phyloP scores from a whole-genome alignment of 2,113 vertebrate species.

The Psephotus haematonotus region DNA sequence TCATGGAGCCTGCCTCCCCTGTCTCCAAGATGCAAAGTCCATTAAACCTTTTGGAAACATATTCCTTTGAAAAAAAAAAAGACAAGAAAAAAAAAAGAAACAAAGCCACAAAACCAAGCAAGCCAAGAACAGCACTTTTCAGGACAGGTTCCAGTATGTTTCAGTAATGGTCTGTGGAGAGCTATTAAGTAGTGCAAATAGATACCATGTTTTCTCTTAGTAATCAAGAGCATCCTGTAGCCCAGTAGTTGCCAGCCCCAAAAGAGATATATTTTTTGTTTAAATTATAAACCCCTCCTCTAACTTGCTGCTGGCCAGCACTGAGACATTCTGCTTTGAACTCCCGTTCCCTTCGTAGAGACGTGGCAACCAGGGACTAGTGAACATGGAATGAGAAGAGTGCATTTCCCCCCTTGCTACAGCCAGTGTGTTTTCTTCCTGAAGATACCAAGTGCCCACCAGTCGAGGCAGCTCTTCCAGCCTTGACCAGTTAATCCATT shows the following conservation, averaged over 20 bases:
- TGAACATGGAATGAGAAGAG: neutral
- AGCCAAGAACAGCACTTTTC: neutral
- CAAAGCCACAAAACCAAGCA: neutral
- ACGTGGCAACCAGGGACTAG: neutral
- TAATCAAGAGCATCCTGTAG: neutral
- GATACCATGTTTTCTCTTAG: neutral
- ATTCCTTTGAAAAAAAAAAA: neutral
- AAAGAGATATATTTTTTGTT: slow-evolving; percentile 41
- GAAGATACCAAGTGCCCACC: neutral
- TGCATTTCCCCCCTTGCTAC: neutral
- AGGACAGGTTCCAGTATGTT: neutral
- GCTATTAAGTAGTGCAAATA: neutral
- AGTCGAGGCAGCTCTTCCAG: neutral
- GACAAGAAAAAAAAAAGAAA: too few species aligned
- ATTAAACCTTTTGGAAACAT: neutral
- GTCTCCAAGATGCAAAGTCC: neutral
- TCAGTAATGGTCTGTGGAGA: neutral
- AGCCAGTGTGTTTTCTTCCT: neutral
- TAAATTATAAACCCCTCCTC: neutral
- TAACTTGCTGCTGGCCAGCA: slow-evolving; percentile 40
- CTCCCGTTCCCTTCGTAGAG: neutral
- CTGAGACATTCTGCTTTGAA: neutral
- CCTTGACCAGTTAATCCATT: neutral
- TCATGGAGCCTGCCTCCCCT: neutral
- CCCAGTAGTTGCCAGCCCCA: neutral